phyloP scores from a whole-genome alignment of 2,888 invertebrate genomes.

The Osmoderma eremita region DNA sequence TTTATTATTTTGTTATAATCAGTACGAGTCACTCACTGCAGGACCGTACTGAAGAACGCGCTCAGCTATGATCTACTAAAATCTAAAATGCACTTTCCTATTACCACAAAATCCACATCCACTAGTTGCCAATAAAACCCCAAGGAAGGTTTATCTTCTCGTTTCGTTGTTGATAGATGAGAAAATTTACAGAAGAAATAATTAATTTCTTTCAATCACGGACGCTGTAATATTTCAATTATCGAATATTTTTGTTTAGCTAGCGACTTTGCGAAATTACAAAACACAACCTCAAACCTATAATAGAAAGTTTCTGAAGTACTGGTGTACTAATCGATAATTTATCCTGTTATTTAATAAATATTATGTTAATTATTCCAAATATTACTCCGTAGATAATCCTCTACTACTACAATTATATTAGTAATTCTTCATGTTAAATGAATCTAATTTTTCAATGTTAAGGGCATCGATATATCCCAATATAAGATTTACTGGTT shows the following conservation, averaged over 20 bases:
- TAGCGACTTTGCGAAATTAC: constrained; percentile 1
- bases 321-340: constrained; percentile 23
- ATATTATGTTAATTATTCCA: constrained; percentile 2
- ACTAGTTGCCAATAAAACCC: constrained; percentile 29
- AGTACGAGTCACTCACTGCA: constrained; percentile 30
- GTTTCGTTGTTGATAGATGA: constrained; percentile 3
- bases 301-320: constrained; percentile 28
- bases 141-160: constrained; percentile 10
- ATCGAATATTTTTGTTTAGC: constrained; percentile 5
- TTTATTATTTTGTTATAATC: constrained; percentile 21
- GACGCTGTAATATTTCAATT: constrained; percentile 3
- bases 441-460: no score
- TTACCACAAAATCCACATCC: constrained; percentile 7
- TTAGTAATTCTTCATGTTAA: no score
- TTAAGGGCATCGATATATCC: no score
- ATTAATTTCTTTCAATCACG: neutral
- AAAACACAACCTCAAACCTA: constrained; percentile 23
- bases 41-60: constrained; percentile 31
- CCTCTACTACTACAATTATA: no score
- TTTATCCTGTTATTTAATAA: constrained; percentile 23
- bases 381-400: no score
- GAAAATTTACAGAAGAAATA: constrained; percentile 8
- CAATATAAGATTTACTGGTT: no score
- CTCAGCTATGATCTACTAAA: no score
- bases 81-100: constrained; percentile 28